Base-by-base conservation (phyloP, 2,797 vertebrate species). In the Pseudomugil gertrudae region DNA sequence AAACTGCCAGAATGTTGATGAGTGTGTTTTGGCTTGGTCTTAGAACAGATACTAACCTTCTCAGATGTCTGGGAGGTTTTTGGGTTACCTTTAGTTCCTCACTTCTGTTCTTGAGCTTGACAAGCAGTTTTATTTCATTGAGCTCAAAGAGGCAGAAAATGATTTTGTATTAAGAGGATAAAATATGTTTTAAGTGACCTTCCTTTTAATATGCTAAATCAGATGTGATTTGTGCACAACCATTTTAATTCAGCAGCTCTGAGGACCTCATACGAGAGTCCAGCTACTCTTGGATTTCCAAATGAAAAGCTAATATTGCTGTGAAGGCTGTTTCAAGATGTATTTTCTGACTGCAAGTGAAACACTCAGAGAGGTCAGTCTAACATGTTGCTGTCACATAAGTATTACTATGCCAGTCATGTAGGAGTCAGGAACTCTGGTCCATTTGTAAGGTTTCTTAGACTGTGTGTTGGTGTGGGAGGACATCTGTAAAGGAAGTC, bases 21-120 rank as follows among this genome's bases (percentile, higher is more conserved):
- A 84, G 90, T 88, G 83, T 72, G 24, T 32, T 69, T 78, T 87
- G 81, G 86, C 87, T 83, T 4, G 0, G 29, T 57, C 81, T 76
- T 57, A 40, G 27, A 69, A 66, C 53, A 38, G 63, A 84, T 57
- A 57, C 62, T 21, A 36, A 61, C 50, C 35, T 53, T 36, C 54
- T 83, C 23, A 69, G 66, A 86, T 58, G 69, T 84, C 68, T 74
- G 73, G 17, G 43, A 78, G 56, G 53, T 54, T 74, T 45, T 52
- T 1, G 2, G 66, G 65, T 70, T 72, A 77, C 72, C 38, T 66
- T 63, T 33, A 50, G 36, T 54, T 79, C 24, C 63, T 23, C 26
- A 69, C 27, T 72, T 57, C 72, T 80, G 78, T 85, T 80, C 83
- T 87, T 86, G 83, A 82, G 54, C 36, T 30, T 76, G 29, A 75